Evolutionary conservation across 2,797 vertebrate genomes (phyloP).

Genomic region (Melanotaenia nigrans): DNA sequence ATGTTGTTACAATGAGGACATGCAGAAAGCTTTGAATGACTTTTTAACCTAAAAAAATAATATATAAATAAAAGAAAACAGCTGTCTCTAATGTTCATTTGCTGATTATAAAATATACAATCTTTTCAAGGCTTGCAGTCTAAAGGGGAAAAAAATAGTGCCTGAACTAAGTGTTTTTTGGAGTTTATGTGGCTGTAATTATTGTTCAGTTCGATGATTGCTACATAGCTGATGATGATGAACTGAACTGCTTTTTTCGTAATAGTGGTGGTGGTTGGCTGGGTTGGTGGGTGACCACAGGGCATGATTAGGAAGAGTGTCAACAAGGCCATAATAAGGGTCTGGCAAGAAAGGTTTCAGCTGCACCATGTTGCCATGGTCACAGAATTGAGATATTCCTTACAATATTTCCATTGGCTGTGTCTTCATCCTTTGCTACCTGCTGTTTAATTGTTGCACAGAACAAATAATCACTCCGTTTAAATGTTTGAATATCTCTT

Average conservation of each 20-base stretch:
- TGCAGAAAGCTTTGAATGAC: conserved; percentile 46
- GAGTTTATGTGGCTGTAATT: conserved; percentile 57
- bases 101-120: conserved; percentile 36
- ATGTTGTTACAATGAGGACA: conserved; percentile 43
- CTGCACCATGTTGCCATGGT: conserved; percentile 88
- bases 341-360: conserved; percentile 86
- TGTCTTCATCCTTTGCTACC: conserved; percentile 80
- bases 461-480: conserved; percentile 53
- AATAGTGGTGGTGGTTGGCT: conserved; percentile 23
- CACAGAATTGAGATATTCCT: conserved; percentile 86
- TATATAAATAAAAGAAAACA: conserved; percentile 13
- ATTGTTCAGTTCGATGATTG: conserved; percentile 63
- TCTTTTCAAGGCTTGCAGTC: conserved; percentile 51
- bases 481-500: conserved; percentile 58
- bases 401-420: conserved; percentile 89
- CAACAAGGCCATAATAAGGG: conserved; percentile 85
- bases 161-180: conserved; percentile 42
- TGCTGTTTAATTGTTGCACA: conserved; percentile 84
- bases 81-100: conserved; percentile 46
- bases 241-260: conserved; percentile 78
- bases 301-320: conserved; percentile 85
- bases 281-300: conserved; percentile 83
- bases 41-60: background rate
- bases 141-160: conserved; percentile 32
- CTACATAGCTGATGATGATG: conserved; percentile 80